Percentiles rank a stretch among this genome's conserved stretches.
phyloP scores from a whole-genome alignment of 2,888 invertebrate species.

The Myathropa florea region DNA sequence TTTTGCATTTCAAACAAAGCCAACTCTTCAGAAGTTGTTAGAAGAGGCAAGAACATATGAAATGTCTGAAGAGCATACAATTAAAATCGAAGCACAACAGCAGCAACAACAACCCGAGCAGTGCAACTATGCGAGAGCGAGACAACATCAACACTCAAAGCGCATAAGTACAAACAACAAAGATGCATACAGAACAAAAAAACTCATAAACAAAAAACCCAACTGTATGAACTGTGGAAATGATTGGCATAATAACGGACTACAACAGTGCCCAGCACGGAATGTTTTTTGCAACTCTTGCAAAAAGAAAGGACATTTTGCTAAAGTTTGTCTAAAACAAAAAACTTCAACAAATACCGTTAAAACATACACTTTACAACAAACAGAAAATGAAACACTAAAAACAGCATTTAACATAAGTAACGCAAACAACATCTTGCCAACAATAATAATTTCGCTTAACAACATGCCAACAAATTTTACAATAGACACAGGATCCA shows the following conservation, averaged over 20 bases:
- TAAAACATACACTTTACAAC: no score
- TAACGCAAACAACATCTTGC: not conserved
- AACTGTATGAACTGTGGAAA: no score
- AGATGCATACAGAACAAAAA: not conserved
- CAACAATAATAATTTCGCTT: no score
- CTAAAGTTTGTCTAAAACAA: no score
- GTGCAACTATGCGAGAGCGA: conserved; percentile 10
- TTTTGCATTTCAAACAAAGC: conserved; percentile 5
- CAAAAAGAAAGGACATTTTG: no score
- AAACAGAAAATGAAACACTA: no score
- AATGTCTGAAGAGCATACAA: conserved; percentile 10
- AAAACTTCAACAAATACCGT: no score
- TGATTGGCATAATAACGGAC: no score
- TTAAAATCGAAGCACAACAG: conserved; percentile 13
- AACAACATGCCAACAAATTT: not conserved
- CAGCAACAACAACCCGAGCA: not conserved
- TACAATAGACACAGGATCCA: conserved; percentile 6
- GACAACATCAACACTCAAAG: conserved; percentile 10
- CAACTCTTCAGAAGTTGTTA: conserved; percentile 19
- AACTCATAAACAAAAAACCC: no score
- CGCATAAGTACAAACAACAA: not conserved
- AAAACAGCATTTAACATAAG: not conserved
- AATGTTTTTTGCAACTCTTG: no score
- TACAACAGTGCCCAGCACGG: no score
- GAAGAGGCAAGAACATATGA: conserved; percentile 27